Evolutionary conservation across 2,797 vertebrate species (phyloP).

Genomic region (Rhincodon typus): DNA sequence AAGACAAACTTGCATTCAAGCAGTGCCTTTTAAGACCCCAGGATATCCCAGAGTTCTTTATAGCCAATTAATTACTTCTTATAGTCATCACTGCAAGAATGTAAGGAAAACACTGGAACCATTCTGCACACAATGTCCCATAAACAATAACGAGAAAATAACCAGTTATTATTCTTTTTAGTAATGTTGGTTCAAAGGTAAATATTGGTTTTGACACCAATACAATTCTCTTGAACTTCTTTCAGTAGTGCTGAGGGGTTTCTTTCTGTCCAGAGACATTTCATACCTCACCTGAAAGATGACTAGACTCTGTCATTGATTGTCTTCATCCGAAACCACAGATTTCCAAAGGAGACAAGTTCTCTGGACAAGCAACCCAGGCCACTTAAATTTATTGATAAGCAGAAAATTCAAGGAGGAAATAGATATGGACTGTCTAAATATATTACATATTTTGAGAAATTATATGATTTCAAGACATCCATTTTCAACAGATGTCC

Average conservation of each 20-base stretch:
- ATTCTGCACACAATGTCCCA: background rate
- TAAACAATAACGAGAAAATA: background rate
- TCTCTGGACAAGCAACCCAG: background rate
- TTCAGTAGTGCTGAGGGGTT: background rate
- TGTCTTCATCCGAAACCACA: background rate
- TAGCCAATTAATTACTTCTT: background rate
- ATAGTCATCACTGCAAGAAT: background rate
- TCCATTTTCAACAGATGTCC: conserved; percentile 15
- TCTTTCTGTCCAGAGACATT: background rate
- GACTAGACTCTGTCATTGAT: background rate
- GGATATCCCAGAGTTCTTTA: background rate
- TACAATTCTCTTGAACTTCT: background rate
- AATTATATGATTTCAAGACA: conserved; percentile 9
- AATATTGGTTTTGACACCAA: background rate
- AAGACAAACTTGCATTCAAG: background rate
- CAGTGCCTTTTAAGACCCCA: background rate
- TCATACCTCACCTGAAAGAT: background rate
- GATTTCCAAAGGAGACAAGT: background rate
- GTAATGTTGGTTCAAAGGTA: background rate
- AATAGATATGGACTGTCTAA: background rate
- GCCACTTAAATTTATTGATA: background rate
- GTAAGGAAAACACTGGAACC: background rate
- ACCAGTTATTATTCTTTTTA: background rate
- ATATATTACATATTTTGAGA: background rate
- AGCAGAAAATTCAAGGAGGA: conserved; percentile 2